Percentiles rank a stretch among this genome's conserved stretches.
Evolutionary conservation across 1,140 invertebrate species (phyloP).

Genomic region (Scylla paramamosain): DNA sequence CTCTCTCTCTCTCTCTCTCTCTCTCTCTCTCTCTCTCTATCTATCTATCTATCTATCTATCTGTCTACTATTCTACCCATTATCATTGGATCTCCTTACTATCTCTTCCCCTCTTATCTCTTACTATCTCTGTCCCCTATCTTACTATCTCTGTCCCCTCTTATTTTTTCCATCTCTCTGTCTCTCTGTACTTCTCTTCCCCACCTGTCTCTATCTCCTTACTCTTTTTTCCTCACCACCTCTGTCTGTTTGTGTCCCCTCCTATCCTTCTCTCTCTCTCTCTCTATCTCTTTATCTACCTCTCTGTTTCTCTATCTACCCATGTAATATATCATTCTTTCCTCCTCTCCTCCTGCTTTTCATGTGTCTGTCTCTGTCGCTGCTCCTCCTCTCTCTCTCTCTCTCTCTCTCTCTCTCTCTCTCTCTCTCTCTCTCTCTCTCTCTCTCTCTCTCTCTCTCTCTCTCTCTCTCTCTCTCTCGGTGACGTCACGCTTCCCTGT

Average conservation of each 20-base stretch:
- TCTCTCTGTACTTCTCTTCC: not conserved
- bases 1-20: not conserved
- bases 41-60: too few relatives aligned
- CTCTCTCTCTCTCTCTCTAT: not conserved
- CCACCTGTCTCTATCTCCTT: not conserved
- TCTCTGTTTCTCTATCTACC: not conserved
- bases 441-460: constrained; percentile 8
- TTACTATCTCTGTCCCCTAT: not conserved
- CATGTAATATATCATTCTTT: too few relatives aligned
- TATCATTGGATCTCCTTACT: not conserved
- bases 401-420: not conserved
- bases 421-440: not conserved
- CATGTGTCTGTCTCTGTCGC: too few relatives aligned
- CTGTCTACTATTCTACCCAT: too few relatives aligned
- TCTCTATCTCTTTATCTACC: not conserved
- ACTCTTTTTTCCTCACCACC: too few relatives aligned
- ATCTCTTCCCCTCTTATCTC: not conserved
- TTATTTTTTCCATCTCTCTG: not conserved
- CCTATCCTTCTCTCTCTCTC: not conserved
- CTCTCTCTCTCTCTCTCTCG: not conserved
- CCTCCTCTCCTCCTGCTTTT: too few relatives aligned
- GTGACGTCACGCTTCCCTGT: not conserved
- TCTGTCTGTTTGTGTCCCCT: too few relatives aligned
- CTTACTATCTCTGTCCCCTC: not conserved
- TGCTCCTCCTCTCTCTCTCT: not conserved